Base-by-base conservation (phyloP, 2,113 vertebrate species). In the Chascanopsetta lugubris region DNA sequence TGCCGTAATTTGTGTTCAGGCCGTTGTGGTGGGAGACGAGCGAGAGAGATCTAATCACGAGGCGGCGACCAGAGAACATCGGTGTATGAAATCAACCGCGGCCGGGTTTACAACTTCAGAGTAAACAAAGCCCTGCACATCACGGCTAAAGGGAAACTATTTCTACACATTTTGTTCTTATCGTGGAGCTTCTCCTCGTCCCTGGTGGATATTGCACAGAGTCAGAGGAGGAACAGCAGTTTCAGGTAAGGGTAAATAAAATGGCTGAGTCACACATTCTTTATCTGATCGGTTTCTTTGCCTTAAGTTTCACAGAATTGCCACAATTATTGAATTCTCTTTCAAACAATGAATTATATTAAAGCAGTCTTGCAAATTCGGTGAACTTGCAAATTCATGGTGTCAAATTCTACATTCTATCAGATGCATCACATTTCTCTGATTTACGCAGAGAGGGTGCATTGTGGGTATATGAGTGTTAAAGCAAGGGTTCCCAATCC, bases 1-100 rank as follows among this genome's bases (percentile, higher is more conserved):
- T 63, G 53, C 61, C 24, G 69, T 67, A 38, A 77, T 79, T 78
- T 75, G 67, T 62, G 58, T 63, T 62, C 24, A 26, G 26, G 34
- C 43, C 53, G 50, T 43, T 45, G 43, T 43, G 43, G 30, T 22
- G n/a, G 50, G 20, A 66, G 26, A 43, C 25, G 46, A 38, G 17
- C 25, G 17, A 65, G 36, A 50, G 46, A 51, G 59, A 67, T 59
- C 50, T 30, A 62, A 60, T 45, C 40, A 54, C 27, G 38, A 25
- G 22, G 12, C 21, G 13, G 11, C 30, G 46, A 61, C 50, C 10
- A 53, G n/a, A 53, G 30, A 73, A 46, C 24, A 57, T 59, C 17
- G 25, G 40, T 2, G 29, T 20, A 9, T 42, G 21, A 46, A 46
- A 29, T 29, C 42, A 50, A 50, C 36, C 21, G 26, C n/a, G 22